Percentiles rank a stretch among this genome's conserved stretches.
Evolutionary conservation across 1,140 invertebrate species (phyloP).

Genomic region (Trialeurodes vaporariorum): DNA sequence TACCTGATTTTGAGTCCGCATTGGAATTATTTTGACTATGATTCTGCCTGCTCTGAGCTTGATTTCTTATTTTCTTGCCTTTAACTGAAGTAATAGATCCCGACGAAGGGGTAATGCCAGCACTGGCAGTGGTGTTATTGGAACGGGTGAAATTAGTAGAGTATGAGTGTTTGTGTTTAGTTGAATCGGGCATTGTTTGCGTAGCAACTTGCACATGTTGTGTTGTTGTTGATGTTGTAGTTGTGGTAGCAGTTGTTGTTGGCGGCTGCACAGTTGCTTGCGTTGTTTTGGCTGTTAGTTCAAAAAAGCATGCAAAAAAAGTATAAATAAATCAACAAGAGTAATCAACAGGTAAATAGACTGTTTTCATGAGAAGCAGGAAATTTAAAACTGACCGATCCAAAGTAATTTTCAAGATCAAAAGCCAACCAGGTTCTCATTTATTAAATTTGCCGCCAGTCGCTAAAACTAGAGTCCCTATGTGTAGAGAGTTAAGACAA

Average conservation of each 20-base stretch:
- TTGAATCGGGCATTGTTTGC: not conserved
- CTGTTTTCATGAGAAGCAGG: too few relatives aligned
- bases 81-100: not conserved
- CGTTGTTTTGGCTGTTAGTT: slow-evolving; percentile 33
- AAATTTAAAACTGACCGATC: too few relatives aligned
- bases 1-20: not conserved
- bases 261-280: slow-evolving; percentile 33
- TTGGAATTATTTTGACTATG: not conserved
- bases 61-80: slow-evolving; percentile 16
- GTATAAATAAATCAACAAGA: too few relatives aligned
- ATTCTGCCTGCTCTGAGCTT: not conserved
- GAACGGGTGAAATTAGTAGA: slow-evolving; percentile 36
- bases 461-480: too few relatives aligned
- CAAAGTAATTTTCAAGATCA: too few relatives aligned
- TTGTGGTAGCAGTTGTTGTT: slow-evolving; percentile 35
- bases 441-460: too few relatives aligned
- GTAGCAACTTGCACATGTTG: slow-evolving; percentile 11
- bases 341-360: too few relatives aligned
- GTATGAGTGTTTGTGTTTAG: slow-evolving; percentile 32
- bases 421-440: too few relatives aligned
- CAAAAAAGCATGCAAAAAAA: not conserved
- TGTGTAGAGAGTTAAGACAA: too few relatives aligned
- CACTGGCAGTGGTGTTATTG: slow-evolving; percentile 31
- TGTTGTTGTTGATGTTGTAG: slow-evolving; percentile 22
- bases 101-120: slow-evolving; percentile 2